phyloP scores from a whole-genome alignment of 2,888 invertebrate genomes.

The Pterobdella sp. region DNA sequence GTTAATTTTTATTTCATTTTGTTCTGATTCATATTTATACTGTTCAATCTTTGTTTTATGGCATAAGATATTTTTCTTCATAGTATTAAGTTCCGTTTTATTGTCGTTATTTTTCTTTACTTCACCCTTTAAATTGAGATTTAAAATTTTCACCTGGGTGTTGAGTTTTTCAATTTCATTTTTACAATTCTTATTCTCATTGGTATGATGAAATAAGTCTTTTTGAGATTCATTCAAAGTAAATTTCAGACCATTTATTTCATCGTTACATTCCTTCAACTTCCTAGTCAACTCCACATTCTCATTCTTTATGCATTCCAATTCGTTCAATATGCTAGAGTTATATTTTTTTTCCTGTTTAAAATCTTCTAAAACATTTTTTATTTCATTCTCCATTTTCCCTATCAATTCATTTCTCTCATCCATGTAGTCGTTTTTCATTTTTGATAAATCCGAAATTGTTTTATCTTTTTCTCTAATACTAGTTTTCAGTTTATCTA shows the following conservation, averaged over 20 bases:
- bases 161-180: not conserved
- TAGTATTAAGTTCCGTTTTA: not conserved
- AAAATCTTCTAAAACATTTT: not conserved
- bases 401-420: not conserved
- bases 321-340: not conserved
- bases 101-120: not conserved
- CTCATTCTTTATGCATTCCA: not conserved
- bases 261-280: not conserved
- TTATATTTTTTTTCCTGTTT: not conserved
- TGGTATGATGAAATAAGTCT: not conserved
- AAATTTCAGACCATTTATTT: not conserved
- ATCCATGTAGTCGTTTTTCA: not conserved
- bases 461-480: not conserved
- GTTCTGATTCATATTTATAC: not conserved
- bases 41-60: not conserved
- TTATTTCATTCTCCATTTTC: not conserved
- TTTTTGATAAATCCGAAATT: not conserved
- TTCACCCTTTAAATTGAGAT: not conserved
- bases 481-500: not conserved
- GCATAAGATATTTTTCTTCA: not conserved
- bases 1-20: not conserved
- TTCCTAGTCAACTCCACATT: not conserved
- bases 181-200: not conserved
- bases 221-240: not conserved
- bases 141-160: slow-evolving; percentile 1